A percentile compares a stretch with the other conserved stretches of the same genome.
Conservation (phyloP, 2,113 vertebrate genomes). For the Rhineura floridana region DNA sequence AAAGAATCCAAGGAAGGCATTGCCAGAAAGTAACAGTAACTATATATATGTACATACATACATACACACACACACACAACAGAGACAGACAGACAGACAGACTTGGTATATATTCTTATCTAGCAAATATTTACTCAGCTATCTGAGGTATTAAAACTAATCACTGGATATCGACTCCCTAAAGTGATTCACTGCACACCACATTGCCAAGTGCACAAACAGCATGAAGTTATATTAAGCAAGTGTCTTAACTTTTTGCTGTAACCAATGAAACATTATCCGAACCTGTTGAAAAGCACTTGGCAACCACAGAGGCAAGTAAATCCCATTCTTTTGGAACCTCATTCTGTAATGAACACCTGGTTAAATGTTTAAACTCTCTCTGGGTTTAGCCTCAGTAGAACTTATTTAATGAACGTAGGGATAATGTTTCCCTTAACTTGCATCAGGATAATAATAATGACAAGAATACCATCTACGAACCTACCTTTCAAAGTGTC, state of each 20-base stretch:
- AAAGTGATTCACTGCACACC: conserved; percentile 4
- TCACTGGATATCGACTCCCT: background rate
- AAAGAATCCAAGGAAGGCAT: background rate
- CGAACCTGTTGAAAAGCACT: conserved; percentile 9
- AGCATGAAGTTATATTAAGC: background rate
- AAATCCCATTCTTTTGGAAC: conserved; percentile 25
- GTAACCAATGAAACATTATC: conserved; percentile 33
- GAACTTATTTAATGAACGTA: conserved; percentile 17
- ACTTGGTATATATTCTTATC: conserved; percentile 10
- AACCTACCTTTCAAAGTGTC: conserved; percentile 92
- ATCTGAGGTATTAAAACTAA: conserved; percentile 22
- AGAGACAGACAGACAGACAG: background rate
- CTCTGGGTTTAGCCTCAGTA: conserved; percentile 4
- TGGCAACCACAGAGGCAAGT: conserved; percentile 34
- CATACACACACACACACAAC: background rate
- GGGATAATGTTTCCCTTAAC: conserved; percentile 22
- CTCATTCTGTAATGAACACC: conserved; percentile 21
- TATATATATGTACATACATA: background rate
- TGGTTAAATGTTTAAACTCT: conserved; percentile 31
- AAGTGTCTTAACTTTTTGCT: background rate
- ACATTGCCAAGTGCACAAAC: background rate
- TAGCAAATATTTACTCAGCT: conserved; percentile 25
- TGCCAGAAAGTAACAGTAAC: background rate
- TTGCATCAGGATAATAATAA: conserved; percentile 28
- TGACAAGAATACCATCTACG: conserved; percentile 23